Evolutionary conservation across 2,113 vertebrate genomes (phyloP).

Genomic region (Raja brachyura): DNA sequence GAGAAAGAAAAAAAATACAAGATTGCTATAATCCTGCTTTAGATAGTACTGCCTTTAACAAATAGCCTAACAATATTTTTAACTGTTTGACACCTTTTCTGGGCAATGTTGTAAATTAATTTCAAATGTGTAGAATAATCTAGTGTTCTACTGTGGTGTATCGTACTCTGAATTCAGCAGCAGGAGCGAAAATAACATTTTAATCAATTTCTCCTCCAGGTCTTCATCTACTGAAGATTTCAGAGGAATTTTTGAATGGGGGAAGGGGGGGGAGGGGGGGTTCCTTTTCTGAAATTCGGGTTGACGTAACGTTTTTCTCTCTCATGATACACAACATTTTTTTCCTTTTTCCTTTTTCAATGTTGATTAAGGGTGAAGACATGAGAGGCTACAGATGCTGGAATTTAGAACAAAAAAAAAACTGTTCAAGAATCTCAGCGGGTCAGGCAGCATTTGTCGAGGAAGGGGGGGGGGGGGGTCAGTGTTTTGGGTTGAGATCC

Average conservation of each 20-base stretch:
- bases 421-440: too few species aligned
- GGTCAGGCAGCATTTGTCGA: too few species aligned
- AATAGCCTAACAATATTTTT: background rate
- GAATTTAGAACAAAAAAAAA: too few species aligned
- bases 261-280: background rate
- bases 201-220: background rate
- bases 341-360: background rate
- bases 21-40: background rate
- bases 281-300: background rate
- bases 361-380: background rate
- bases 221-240: background rate
- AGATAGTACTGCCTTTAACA: conserved; percentile 1
- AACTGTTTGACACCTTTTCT: background rate
- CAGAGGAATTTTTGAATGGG: background rate
- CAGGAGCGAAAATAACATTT: background rate
- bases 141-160: background rate
- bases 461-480: too few species aligned
- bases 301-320: background rate
- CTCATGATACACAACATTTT: background rate
- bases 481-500: too few species aligned
- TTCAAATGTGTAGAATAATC: background rate
- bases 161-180: background rate
- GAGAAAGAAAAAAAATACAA: background rate
- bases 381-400: too few species aligned
- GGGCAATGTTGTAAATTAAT: background rate